Base-by-base conservation (phyloP, 2,888 invertebrate genomes). In the Leucophenga maculata region DNA sequence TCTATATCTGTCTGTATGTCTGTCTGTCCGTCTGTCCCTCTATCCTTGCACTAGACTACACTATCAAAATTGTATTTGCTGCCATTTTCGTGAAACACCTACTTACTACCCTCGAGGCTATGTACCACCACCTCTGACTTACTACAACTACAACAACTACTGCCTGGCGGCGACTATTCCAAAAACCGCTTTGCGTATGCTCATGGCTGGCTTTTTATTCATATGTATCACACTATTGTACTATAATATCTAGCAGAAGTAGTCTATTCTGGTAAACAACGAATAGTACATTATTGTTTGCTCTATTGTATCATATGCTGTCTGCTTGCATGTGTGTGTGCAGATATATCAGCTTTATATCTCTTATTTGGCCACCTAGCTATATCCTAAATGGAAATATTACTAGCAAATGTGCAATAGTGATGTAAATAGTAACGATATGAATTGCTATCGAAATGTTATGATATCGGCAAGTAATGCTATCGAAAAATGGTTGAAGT, bases 51-150 rank as follows among this genome's bases (percentile, higher is more conserved):
- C 79, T 81, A 77, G 75, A 78, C 70, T 67, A 68, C 60, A 75
- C 75, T 75, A 81, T 81, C 81, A 79, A 81, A 82, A 81, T 81
- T 81, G 80, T 81, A 79, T 82, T 82, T 81, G 83, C 78, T 77
- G 77, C 81, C 78, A 82, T 80, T 80, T 82, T 78, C 78, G 77
- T 72, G 73, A 73, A 76, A 72, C 73, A 71, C 75, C 72, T 81
- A 79, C 79, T 78, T 74, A 74, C 74, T 11, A 11, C 39, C 39
- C 39, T 39, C 39, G 73, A 65, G 73, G 68, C 66, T 74, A 74
- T 6, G 8, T 39, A 8, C 11, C 8, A 39, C 9, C 39, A 39
- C 9, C 39, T 6, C 8, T 39, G 39, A 39, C 39, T 39, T 3
- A 8, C 9, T 6, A n/a, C n/a, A n/a, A n/a, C n/a, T n/a, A n/a